These are phyloP conservation scores for Calypte anna DNA, from an alignment of 2,113 vertebrate genomes.

Conservation along the genomic window DNA sequence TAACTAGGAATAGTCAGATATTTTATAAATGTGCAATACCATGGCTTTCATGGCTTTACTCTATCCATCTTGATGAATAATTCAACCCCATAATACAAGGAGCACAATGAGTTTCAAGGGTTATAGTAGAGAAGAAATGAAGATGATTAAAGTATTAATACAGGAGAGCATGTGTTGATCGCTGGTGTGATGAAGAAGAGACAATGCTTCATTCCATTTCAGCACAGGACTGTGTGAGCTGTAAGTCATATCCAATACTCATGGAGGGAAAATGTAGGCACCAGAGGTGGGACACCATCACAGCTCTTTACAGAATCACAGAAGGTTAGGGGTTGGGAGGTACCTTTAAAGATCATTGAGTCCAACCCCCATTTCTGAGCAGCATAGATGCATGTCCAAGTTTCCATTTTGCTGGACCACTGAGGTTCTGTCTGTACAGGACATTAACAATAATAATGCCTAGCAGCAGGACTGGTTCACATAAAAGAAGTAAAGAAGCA, in stretches of 20 bases:
- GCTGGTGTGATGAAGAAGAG: neutral
- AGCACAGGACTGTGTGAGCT: neutral
- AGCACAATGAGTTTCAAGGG: neutral
- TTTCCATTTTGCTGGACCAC: neutral
- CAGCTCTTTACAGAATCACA: neutral
- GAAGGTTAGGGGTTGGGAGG: too few relatives aligned
- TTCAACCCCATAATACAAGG: neutral
- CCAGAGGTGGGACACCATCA: neutral
- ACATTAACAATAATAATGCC: neutral
- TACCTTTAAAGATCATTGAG: too few relatives aligned
- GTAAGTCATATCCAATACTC: neutral
- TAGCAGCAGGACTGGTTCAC: fast-evolving
- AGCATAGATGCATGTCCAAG: neutral
- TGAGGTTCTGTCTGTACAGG: neutral
- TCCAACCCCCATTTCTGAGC: neutral
- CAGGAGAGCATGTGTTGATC: neutral
- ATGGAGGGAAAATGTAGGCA: neutral
- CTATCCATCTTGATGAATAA: neutral
- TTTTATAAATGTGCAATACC: neutral
- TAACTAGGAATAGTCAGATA: neutral
- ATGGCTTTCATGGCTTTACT: neutral
- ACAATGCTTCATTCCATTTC: neutral
- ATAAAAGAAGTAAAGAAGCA: neutral
- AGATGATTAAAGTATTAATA: neutral
- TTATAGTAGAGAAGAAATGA: neutral